Evolutionary conservation across 2,797 vertebrate genomes (phyloP).

Genomic region (Poeciliopsis infans): DNA sequence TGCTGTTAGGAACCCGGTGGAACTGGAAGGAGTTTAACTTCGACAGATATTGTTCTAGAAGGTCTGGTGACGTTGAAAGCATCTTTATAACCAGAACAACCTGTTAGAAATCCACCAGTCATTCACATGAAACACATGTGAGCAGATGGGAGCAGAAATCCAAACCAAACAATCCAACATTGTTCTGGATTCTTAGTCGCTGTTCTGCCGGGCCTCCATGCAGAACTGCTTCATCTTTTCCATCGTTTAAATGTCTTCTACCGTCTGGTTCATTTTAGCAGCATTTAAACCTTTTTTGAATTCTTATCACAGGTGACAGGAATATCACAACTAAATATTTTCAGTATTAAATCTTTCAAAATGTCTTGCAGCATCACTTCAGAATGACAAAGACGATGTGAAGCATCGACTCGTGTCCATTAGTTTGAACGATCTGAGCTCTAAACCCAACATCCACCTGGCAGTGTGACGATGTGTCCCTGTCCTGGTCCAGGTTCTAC

Average conservation of each 20-base stretch:
- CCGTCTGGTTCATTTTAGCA: too few species aligned
- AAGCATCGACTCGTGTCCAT: not conserved
- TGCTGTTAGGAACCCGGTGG: not conserved
- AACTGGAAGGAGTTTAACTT: not conserved
- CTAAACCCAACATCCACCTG: not conserved
- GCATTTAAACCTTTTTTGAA: too few species aligned
- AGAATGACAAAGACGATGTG: not conserved
- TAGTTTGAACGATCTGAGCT: not conserved
- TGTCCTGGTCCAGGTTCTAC: constrained; percentile 82
- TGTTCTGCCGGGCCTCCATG: too few species aligned
- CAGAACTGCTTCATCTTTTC: too few species aligned
- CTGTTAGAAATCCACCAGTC: not conserved
- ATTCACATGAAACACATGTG: too few species aligned
- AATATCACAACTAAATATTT: too few species aligned
- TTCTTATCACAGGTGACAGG: too few species aligned
- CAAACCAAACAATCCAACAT: too few species aligned
- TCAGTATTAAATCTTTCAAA: too few species aligned
- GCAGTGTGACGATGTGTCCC: not conserved
- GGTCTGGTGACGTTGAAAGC: not conserved
- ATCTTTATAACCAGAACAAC: not conserved
- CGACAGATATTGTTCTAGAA: not conserved
- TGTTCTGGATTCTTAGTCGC: too few species aligned
- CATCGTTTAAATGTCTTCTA: too few species aligned
- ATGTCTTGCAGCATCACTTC: not conserved
- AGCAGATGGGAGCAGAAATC: too few species aligned